phyloP scores from a whole-genome alignment of 2,888 invertebrate species.

The Malthinus flaveolus region DNA sequence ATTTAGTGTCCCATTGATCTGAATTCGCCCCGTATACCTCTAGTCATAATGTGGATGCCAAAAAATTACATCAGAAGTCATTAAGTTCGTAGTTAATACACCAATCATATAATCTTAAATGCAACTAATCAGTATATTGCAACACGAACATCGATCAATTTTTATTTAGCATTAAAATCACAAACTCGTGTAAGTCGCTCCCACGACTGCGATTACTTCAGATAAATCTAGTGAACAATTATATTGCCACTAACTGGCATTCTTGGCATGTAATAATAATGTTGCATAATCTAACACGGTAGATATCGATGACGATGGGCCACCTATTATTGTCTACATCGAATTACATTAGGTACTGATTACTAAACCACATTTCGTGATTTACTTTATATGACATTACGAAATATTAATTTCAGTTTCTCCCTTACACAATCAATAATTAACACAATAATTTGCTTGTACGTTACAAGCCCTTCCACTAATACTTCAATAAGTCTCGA shows the following conservation, averaged over 20 bases:
- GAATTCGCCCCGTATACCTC: too few relatives aligned
- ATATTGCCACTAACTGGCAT: constrained; percentile 22
- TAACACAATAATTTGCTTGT: too few relatives aligned
- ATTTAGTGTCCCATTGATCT: too few relatives aligned
- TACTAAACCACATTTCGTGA: neutral
- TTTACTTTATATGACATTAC: too few relatives aligned
- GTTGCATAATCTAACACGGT: constrained; percentile 13
- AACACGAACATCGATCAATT: constrained; percentile 21
- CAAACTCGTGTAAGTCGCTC: constrained; percentile 22
- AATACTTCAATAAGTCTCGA: too few relatives aligned
- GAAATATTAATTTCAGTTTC: too few relatives aligned
- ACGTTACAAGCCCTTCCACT: too few relatives aligned
- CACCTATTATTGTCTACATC: constrained; percentile 7
- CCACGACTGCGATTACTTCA: constrained; percentile 23
- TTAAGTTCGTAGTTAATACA: constrained; percentile 13
- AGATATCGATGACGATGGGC: constrained; percentile 3
- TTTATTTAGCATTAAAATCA: constrained; percentile 25
- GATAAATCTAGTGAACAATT: constrained; percentile 23
- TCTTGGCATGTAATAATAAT: constrained; percentile 15
- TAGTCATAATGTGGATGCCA: too few relatives aligned
- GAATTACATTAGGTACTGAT: neutral
- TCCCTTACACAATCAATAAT: too few relatives aligned
- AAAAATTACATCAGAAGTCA: neutral
- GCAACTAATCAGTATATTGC: constrained; percentile 18
- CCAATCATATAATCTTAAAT: constrained; percentile 16